A percentile compares a stretch with the other conserved stretches of the same genome.
Evolutionary conservation across 2,888 invertebrate species (phyloP).

Genomic region (Sceliomorpha sp.): DNA sequence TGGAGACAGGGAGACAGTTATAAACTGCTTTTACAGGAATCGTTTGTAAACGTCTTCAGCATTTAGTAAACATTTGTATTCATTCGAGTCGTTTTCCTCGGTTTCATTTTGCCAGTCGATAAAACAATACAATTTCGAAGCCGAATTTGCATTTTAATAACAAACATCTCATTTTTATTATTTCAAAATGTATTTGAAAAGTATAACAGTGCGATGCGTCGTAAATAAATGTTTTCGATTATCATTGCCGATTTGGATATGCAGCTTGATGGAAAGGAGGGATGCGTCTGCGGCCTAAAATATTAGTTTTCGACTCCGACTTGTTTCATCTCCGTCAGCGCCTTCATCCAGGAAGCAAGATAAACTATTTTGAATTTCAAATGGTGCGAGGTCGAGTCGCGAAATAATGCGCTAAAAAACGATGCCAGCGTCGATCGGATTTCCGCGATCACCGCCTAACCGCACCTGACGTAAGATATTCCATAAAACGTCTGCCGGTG

Average conservation of each 20-base stretch:
- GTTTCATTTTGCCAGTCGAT: too few relatives aligned
- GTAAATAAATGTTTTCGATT: too few relatives aligned
- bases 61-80: too few relatives aligned
- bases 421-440: conserved; percentile 48
- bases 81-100: too few relatives aligned
- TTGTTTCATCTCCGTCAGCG: conserved; percentile 38
- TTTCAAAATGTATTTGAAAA: too few relatives aligned
- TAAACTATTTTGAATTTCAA: conserved; percentile 73
- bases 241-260: conserved; percentile 1
- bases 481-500: conserved; percentile 48
- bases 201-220: too few relatives aligned
- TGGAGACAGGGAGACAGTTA: too few relatives aligned
- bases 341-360: conserved; percentile 55
- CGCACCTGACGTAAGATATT: conserved; percentile 46
- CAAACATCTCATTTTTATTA: too few relatives aligned
- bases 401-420: conserved; percentile 56
- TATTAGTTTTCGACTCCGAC: conserved; percentile 59
- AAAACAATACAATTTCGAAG: too few relatives aligned
- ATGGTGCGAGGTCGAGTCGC: conserved; percentile 54
- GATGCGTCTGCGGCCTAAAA: conserved; percentile 58
- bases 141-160: too few relatives aligned
- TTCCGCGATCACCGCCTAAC: conserved; percentile 48
- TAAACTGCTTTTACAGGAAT: too few relatives aligned
- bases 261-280: conserved; percentile 10
- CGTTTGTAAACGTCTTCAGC: too few relatives aligned